Conservation (phyloP, 35 echinoderm and acorn worm species). For the Chiridota heheva region DNA sequence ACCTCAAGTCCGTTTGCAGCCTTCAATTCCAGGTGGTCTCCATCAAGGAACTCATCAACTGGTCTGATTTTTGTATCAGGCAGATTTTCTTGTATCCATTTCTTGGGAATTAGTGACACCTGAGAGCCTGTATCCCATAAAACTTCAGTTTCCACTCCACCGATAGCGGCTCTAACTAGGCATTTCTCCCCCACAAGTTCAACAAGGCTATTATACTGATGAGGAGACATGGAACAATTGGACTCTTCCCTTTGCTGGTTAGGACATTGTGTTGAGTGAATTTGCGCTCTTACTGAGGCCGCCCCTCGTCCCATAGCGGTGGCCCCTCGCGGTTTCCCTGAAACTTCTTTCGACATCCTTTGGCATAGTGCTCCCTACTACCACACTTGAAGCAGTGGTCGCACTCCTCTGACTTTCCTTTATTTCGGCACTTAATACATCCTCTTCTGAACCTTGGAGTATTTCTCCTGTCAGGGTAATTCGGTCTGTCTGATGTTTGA, state of each 20-base stretch:
- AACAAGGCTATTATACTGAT: not conserved
- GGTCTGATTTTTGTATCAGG: not conserved
- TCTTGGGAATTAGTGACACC: not conserved
- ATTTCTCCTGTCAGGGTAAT: no score
- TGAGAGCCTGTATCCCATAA: not conserved
- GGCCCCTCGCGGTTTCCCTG: slow-evolving; percentile 51
- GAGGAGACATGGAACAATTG: not conserved
- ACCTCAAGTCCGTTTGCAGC: slow-evolving; percentile 29
- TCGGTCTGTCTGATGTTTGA: no score
- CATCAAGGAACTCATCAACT: slow-evolving; percentile 15
- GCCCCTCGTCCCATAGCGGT: slow-evolving; percentile 8
- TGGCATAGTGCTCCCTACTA: slow-evolving; percentile 43
- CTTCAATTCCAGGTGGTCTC: slow-evolving; percentile 21
- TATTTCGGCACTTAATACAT: slow-evolving; percentile 14
- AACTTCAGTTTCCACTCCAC: no score
- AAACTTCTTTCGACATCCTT: slow-evolving; percentile 1
- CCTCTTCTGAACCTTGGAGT: no score
- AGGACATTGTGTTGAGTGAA: no score
- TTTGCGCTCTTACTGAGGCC: slow-evolving; percentile 25
- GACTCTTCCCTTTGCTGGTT: not conserved
- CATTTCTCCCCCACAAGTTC: no score
- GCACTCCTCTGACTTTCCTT: slow-evolving; percentile 14
- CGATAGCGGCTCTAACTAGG: no score
- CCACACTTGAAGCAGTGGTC: slow-evolving; percentile 66
- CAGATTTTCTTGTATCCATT: not conserved